These are phyloP conservation scores for Camponotus fellah DNA, from an alignment of 2,888 invertebrate genomes.

Conservation along the genomic window DNA sequence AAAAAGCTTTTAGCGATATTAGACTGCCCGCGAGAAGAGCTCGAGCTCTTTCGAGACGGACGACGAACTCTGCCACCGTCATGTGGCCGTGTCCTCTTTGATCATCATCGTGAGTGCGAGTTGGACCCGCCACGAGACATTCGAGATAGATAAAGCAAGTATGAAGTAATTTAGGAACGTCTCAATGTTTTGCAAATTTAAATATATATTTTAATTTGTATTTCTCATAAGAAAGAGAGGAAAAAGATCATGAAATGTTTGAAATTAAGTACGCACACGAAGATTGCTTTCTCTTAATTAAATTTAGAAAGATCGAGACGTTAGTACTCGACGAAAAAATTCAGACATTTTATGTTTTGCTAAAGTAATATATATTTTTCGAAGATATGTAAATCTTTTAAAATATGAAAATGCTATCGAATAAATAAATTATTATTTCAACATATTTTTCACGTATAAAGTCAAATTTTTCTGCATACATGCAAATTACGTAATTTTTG, in stretches of 20 bases:
- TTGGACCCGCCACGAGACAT: background rate
- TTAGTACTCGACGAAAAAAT: background rate
- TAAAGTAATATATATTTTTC: background rate
- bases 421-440: background rate
- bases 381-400: background rate
- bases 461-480: no score
- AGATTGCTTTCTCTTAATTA: background rate
- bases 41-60: slow-evolving; percentile 3
- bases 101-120: slow-evolving; percentile 23
- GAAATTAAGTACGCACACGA: background rate
- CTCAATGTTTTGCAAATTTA: background rate
- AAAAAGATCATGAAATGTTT: background rate
- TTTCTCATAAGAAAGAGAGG: background rate
- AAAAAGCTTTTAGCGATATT: slow-evolving; percentile 81
- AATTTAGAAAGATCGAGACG: background rate
- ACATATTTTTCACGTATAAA: no score
- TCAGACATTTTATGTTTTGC: background rate
- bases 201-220: background rate
- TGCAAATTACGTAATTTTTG: no score
- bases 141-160: background rate
- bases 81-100: slow-evolving; percentile 31
- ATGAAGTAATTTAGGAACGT: background rate
- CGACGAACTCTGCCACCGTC: background rate
- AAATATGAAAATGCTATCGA: background rate
- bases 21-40: slow-evolving; percentile 64